phyloP scores from a whole-genome alignment of 2,113 vertebrate species.

The Rhipidura dahli region DNA sequence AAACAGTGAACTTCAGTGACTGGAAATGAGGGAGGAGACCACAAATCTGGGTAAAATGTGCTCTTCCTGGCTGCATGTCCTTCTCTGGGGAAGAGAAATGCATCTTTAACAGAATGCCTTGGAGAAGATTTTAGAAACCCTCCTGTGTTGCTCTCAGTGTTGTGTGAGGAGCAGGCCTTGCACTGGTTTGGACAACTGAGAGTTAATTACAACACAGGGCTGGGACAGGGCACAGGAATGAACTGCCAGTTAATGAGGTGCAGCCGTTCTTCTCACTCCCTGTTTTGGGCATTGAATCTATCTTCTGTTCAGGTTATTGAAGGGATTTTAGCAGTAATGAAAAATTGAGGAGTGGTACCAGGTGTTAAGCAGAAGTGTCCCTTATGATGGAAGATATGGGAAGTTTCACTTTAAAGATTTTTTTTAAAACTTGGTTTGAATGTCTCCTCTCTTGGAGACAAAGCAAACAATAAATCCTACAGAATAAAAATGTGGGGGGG shows the following conservation, averaged over 20 bases:
- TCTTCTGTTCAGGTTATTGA: background rate
- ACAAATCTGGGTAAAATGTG: background rate
- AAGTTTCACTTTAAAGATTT: background rate
- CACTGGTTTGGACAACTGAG: background rate
- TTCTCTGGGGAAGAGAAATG: background rate
- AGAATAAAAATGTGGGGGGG: background rate
- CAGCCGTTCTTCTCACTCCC: background rate
- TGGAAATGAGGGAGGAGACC: background rate
- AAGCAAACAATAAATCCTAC: background rate
- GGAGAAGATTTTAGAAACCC: background rate
- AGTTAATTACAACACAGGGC: background rate
- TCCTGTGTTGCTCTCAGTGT: background rate
- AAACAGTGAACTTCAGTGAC: background rate
- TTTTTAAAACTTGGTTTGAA: background rate
- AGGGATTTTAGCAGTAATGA: background rate
- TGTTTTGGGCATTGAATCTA: background rate
- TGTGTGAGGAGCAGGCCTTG: background rate
- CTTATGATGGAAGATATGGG: background rate
- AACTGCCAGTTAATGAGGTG: background rate
- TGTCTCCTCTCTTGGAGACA: background rate
- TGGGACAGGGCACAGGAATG: background rate
- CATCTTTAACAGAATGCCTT: background rate
- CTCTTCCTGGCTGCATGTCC: background rate
- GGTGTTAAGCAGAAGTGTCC: background rate
- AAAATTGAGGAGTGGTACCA: background rate